Evolutionary conservation across 2,888 invertebrate species (phyloP).

Genomic region (Ormyrus rosae): DNA sequence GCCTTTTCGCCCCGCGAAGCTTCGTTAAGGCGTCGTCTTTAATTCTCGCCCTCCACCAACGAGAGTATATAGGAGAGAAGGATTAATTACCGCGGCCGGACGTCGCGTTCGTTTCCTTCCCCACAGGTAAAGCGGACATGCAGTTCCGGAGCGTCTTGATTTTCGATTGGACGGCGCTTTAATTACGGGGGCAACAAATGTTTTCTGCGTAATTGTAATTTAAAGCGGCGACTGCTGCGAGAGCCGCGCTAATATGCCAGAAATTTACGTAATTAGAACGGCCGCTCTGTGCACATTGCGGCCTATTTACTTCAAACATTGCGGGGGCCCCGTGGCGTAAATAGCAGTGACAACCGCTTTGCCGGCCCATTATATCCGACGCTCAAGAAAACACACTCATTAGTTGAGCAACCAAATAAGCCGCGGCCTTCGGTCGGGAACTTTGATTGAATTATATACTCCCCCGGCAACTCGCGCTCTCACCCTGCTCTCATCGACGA

Average conservation of each 20-base stretch:
- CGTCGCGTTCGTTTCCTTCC: too few relatives aligned
- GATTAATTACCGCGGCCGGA: too few relatives aligned
- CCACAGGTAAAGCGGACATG: too few relatives aligned
- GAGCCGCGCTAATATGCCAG: not conserved
- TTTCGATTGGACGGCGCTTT: too few relatives aligned
- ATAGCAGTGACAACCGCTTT: constrained; percentile 28
- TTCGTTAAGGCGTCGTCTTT: too few relatives aligned
- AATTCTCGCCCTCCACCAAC: too few relatives aligned
- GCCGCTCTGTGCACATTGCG: constrained; percentile 4
- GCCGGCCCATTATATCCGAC: not conserved
- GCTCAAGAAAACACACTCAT: constrained; percentile 15
- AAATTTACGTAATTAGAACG: constrained; percentile 42
- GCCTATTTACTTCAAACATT: constrained; percentile 25
- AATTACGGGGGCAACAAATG: not conserved
- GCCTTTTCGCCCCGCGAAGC: too few relatives aligned
- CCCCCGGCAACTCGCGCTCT: not conserved
- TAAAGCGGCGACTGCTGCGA: not conserved
- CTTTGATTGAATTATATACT: not conserved
- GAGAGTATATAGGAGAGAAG: too few relatives aligned
- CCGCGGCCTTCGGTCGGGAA: not conserved
- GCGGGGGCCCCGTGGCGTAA: not conserved
- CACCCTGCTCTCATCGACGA: not conserved
- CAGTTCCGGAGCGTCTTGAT: too few relatives aligned
- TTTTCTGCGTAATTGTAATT: constrained; percentile 23
- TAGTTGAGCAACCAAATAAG: constrained; percentile 19